These are phyloP conservation scores for Amphipoea lucens DNA, from an alignment of 2,888 invertebrate genomes.

Conservation along the genomic window DNA sequence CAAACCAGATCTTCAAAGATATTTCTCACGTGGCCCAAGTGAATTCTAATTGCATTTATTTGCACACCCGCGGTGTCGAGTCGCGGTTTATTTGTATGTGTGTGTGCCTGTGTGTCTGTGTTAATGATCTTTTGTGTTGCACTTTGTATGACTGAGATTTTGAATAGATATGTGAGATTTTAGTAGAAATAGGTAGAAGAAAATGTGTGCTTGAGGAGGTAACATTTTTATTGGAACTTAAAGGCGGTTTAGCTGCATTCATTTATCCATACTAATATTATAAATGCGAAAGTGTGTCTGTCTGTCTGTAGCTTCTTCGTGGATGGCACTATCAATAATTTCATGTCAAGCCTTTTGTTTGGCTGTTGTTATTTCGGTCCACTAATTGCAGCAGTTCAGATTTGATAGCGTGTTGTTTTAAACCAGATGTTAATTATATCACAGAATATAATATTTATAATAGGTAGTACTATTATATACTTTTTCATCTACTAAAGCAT, in stretches of 20 bases:
- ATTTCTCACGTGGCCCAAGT: slow-evolving; percentile 73
- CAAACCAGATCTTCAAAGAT: slow-evolving; percentile 66
- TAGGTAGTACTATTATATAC: no score
- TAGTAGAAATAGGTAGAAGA: background rate
- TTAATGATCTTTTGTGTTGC: slow-evolving; percentile 58
- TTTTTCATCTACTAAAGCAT: background rate
- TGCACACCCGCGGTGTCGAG: slow-evolving; percentile 69
- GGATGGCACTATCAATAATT: background rate
- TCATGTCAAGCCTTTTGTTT: background rate
- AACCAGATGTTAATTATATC: background rate
- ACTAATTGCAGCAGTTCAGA: background rate
- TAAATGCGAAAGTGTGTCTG: no score
- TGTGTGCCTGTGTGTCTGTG: slow-evolving; percentile 31
- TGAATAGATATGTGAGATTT: slow-evolving; percentile 23
- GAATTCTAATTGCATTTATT: slow-evolving; percentile 80
- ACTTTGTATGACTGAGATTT: slow-evolving; percentile 32
- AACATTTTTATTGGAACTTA: no score
- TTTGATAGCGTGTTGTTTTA: background rate
- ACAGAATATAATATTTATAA: no score
- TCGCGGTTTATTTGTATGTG: slow-evolving; percentile 43
- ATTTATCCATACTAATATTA: no score
- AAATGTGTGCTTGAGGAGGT: background rate
- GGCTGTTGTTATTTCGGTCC: no score
- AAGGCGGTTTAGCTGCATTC: no score
- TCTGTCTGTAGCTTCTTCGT: no score